These are phyloP conservation scores for Lepisosteus oculatus DNA, from an alignment of 2,113 vertebrate species.

Conservation along the genomic window DNA sequence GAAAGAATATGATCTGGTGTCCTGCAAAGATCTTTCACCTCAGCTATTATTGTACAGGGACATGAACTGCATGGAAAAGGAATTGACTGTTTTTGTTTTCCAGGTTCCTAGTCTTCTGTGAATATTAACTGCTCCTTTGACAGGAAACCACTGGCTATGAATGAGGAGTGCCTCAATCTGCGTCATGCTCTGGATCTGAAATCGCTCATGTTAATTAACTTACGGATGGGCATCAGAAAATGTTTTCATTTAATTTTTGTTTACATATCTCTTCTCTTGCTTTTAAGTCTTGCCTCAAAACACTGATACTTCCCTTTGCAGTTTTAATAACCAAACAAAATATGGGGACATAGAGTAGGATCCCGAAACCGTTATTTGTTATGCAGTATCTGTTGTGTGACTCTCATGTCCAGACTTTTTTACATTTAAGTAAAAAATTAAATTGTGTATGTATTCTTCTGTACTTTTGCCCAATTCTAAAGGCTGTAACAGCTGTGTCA, in stretches of 20 bases:
- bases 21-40: no score
- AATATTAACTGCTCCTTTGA: neutral
- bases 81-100: neutral
- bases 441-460: no score
- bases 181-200: conserved; percentile 2
- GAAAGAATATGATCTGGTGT: no score
- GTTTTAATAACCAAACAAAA: neutral
- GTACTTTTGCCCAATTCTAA: no score
- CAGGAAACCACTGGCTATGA: neutral
- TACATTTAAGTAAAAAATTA: no score
- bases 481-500: no score
- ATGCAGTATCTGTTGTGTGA: no score
- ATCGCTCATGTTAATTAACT: neutral
- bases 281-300: neutral
- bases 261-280: neutral
- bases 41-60: no score
- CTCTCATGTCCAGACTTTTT: no score
- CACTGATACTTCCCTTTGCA: neutral
- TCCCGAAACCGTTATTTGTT: no score
- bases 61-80: neutral
- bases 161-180: neutral
- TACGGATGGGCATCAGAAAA: neutral
- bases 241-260: neutral
- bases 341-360: neutral
- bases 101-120: neutral